These are phyloP conservation scores for Falcaria lacertinaria DNA, from an alignment of 2,888 invertebrate species.

Conservation along the genomic window DNA sequence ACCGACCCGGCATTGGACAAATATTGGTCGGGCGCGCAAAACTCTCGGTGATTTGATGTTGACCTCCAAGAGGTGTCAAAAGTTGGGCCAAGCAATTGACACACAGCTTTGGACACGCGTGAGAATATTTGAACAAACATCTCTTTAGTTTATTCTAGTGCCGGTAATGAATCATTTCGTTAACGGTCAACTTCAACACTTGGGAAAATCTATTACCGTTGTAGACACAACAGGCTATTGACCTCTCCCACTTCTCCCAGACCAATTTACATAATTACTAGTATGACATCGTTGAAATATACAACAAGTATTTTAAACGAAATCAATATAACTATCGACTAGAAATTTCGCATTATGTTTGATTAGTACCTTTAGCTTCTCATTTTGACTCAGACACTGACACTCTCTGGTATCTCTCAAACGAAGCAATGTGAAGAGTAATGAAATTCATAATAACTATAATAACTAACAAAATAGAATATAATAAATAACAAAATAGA, in stretches of 20 bases:
- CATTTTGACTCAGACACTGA: slow-evolving; percentile 16
- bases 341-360: slow-evolving; percentile 17
- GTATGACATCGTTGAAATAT: slow-evolving; percentile 35
- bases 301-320: slow-evolving; percentile 29
- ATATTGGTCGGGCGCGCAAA: slow-evolving; percentile 58
- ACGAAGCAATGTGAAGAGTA: slow-evolving; percentile 17
- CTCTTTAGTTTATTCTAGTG: slow-evolving; percentile 67
- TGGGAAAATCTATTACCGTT: slow-evolving; percentile 55
- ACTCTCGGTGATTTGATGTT: slow-evolving; percentile 58
- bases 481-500: too few species aligned
- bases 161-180: slow-evolving; percentile 74
- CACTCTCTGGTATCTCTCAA: slow-evolving; percentile 14
- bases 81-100: slow-evolving; percentile 64
- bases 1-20: slow-evolving; percentile 51
- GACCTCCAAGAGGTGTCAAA: slow-evolving; percentile 72
- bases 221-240: slow-evolving; percentile 43
- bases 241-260: slow-evolving; percentile 43
- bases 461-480: too few species aligned
- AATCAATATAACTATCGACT: too few species aligned
- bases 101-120: slow-evolving; percentile 60
- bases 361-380: slow-evolving; percentile 22
- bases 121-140: slow-evolving; percentile 76
- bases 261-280: slow-evolving; percentile 56
- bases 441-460: slow-evolving; percentile 15
- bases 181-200: slow-evolving; percentile 66